Percentiles rank a stretch among this genome's conserved stretches.
Evolutionary conservation across 2,113 vertebrate species (phyloP).

Genomic region (Heterochromis multidens): DNA sequence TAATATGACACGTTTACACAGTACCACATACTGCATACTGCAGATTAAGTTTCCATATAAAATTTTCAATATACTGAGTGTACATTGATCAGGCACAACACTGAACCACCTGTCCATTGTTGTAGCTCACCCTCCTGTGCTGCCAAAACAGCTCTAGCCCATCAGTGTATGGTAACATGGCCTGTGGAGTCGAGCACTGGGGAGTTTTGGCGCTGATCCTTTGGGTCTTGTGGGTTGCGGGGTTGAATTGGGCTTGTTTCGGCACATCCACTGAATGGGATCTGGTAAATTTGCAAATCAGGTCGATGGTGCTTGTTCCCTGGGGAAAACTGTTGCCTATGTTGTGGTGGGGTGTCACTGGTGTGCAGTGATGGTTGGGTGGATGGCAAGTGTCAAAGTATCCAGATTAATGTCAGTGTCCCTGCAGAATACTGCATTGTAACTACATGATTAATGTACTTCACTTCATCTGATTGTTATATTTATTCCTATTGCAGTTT

Average conservation of each 20-base stretch:
- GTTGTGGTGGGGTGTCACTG: too few relatives aligned
- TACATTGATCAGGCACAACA: neutral
- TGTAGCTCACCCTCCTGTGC: neutral
- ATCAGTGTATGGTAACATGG: neutral
- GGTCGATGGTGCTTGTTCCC: neutral
- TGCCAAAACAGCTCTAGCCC: too few relatives aligned
- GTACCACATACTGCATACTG: neutral
- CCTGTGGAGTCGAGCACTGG: too few relatives aligned
- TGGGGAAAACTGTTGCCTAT: too few relatives aligned
- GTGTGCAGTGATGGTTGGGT: too few relatives aligned
- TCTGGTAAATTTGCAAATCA: neutral
- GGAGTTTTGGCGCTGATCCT: too few relatives aligned
- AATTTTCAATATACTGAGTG: neutral
- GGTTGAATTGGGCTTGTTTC: too few relatives aligned
- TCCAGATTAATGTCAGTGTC: too few relatives aligned
- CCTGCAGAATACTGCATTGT: too few relatives aligned
- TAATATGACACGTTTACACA: slow-evolving; percentile 25
- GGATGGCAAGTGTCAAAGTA: neutral
- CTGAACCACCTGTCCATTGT: neutral
- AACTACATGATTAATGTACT: neutral
- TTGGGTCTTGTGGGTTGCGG: too few relatives aligned
- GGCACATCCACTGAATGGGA: neutral
- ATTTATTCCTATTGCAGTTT: neutral
- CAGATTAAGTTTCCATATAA: neutral
- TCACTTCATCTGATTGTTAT: neutral